phyloP scores from a whole-genome alignment of 2,113 vertebrate genomes.

The Megaleporinus macrocephalus region DNA sequence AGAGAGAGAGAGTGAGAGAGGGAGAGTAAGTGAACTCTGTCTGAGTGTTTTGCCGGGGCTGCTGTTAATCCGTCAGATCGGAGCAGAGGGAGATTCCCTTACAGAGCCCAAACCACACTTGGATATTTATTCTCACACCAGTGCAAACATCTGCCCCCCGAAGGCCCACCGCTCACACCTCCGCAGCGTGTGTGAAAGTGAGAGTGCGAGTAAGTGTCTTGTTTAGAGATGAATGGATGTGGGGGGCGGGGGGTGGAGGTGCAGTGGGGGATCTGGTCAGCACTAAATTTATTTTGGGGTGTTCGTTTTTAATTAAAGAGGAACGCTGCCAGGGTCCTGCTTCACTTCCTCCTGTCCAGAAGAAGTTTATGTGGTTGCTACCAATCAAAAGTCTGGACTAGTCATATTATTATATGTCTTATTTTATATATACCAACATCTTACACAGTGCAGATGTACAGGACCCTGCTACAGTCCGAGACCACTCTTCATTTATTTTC shows the following conservation, averaged over 20 bases:
- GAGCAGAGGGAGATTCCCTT: conserved; percentile 73
- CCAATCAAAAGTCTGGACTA: no score
- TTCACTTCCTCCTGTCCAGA: not conserved
- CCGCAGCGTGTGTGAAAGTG: conserved; percentile 52
- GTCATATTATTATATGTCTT: no score
- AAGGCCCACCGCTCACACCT: conserved; percentile 58
- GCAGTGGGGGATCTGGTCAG: conserved; percentile 50
- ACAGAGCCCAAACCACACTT: conserved; percentile 75
- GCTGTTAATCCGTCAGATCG: conserved; percentile 74
- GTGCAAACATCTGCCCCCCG: conserved; percentile 73
- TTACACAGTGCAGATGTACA: no score
- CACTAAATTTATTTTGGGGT: conserved; percentile 69
- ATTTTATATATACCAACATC: no score
- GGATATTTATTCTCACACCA: conserved; percentile 76
- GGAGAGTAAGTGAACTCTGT: conserved; percentile 68
- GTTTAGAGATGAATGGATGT: conserved; percentile 30
- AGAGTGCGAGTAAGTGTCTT: conserved; percentile 8
- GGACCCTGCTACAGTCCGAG: no score
- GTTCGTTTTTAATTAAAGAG: conserved; percentile 80
- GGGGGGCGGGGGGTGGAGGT: not conserved
- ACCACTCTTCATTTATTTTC: no score
- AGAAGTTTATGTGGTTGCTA: no score
- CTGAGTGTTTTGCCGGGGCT: conserved; percentile 73
- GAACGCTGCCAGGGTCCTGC: conserved; percentile 56
- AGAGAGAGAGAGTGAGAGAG: conserved; percentile 44